Percentiles rank a stretch among this genome's conserved stretches.
Conservation (phyloP, 2,888 invertebrate species). For the Rapana venosa region DNA sequence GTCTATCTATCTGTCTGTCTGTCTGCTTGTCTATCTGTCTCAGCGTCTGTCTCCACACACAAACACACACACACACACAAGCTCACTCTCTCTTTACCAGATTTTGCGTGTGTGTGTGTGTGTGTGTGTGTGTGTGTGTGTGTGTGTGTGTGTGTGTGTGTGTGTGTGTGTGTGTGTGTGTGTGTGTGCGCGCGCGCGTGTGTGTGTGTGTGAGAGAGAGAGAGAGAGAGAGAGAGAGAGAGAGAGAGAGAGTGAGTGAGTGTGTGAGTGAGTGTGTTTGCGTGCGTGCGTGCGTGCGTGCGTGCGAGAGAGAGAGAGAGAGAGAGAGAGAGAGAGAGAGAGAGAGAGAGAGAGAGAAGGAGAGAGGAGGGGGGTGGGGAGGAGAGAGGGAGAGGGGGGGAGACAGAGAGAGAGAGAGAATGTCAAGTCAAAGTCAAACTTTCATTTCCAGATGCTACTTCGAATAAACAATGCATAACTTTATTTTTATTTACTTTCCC, state of each 20-base stretch:
- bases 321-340: slow-evolving; percentile 35
- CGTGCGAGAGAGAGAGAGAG: slow-evolving; percentile 3
- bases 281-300: too few species aligned
- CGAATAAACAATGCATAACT: too few species aligned
- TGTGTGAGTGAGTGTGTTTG: too few species aligned
- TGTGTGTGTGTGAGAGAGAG: not conserved
- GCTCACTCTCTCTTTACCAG: not conserved
- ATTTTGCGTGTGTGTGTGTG: not conserved
- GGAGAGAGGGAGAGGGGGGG: not conserved
- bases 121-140: not conserved
- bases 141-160: not conserved
- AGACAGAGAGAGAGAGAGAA: not conserved
- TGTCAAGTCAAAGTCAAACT: too few species aligned
- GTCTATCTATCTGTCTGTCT: too few species aligned
- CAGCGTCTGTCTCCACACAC: not conserved
- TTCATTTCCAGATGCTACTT: too few species aligned
- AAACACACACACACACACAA: not conserved
- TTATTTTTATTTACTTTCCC: too few species aligned
- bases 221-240: not conserved
- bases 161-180: not conserved
- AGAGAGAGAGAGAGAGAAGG: slow-evolving; percentile 23
- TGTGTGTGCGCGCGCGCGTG: not conserved
- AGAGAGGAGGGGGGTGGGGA: not conserved
- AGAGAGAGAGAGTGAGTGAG: too few species aligned
- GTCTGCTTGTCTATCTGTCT: too few species aligned